These are phyloP conservation scores for Capitulum mitella DNA, from an alignment of 2,888 invertebrate genomes.

Conservation along the genomic window DNA sequence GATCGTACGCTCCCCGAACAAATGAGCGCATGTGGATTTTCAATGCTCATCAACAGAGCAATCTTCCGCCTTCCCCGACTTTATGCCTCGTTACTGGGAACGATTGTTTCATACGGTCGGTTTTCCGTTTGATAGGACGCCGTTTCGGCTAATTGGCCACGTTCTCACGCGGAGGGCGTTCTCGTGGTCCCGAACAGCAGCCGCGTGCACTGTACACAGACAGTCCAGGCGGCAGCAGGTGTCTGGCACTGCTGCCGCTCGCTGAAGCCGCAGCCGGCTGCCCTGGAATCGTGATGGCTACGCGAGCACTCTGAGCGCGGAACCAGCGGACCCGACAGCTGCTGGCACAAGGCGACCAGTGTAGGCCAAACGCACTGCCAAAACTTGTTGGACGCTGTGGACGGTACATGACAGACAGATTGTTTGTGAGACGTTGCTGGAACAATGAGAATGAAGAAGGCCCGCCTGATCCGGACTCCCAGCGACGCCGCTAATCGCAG, in stretches of 20 bases:
- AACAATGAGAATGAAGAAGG: too few species aligned
- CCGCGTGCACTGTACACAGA: too few species aligned
- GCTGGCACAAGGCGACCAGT: too few species aligned
- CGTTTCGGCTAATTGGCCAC: neutral
- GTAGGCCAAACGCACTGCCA: too few species aligned
- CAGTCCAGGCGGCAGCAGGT: neutral
- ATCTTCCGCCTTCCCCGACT: slow-evolving; percentile 2
- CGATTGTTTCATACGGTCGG: slow-evolving; percentile 1
- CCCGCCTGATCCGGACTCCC: too few species aligned
- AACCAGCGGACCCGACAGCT: too few species aligned
- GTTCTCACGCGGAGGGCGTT: neutral
- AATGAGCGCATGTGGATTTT: slow-evolving; percentile 13
- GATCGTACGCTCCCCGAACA: neutral
- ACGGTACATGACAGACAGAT: too few species aligned
- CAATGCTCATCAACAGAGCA: slow-evolving; percentile 7
- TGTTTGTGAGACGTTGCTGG: too few species aligned
- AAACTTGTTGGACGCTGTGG: too few species aligned
- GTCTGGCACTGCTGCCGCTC: neutral
- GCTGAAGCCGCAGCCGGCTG: neutral
- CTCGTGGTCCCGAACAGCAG: too few species aligned
- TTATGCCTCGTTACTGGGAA: neutral
- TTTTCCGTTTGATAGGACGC: neutral
- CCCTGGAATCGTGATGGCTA: neutral
- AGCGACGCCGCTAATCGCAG: too few species aligned
- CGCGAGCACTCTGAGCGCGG: too few species aligned